Percentiles rank a stretch among this genome's conserved stretches.
These are phyloP conservation scores for Cryptus viduatorius DNA, from an alignment of 2,888 invertebrate genomes.

Conservation along the genomic window DNA sequence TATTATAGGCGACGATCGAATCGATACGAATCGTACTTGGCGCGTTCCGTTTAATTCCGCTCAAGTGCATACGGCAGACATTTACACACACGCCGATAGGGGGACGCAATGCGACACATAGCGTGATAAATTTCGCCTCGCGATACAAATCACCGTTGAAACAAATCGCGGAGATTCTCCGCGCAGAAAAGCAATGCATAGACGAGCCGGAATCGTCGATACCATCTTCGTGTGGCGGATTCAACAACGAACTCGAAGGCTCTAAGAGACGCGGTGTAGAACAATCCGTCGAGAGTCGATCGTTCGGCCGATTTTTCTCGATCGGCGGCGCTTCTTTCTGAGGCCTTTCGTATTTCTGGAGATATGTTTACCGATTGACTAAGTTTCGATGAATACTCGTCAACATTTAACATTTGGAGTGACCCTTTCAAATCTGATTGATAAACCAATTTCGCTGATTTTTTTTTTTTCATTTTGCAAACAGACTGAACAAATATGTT, in stretches of 20 bases:
- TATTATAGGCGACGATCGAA: conserved; percentile 74
- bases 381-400: background rate
- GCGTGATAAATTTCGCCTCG: conserved; percentile 67
- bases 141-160: conserved; percentile 66
- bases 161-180: conserved; percentile 60
- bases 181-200: conserved; percentile 13
- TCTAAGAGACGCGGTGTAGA: background rate
- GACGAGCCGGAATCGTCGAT: conserved; percentile 31
- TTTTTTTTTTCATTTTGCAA: background rate
- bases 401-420: background rate
- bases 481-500: too few species aligned
- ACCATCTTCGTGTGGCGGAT: conserved; percentile 51
- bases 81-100: conserved; percentile 9
- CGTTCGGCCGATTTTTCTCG: background rate
- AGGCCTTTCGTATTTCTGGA: background rate
- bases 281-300: background rate
- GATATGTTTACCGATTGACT: background rate
- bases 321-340: background rate
- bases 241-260: background rate
- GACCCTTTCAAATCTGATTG: too few species aligned
- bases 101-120: conserved; percentile 22
- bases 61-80: conserved; percentile 9
- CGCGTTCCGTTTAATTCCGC: conserved; percentile 59
- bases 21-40: conserved; percentile 64
- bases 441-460: background rate